These are phyloP conservation scores for Embiotoca jacksoni DNA, from an alignment of 2,113 vertebrate species.

Conservation along the genomic window DNA sequence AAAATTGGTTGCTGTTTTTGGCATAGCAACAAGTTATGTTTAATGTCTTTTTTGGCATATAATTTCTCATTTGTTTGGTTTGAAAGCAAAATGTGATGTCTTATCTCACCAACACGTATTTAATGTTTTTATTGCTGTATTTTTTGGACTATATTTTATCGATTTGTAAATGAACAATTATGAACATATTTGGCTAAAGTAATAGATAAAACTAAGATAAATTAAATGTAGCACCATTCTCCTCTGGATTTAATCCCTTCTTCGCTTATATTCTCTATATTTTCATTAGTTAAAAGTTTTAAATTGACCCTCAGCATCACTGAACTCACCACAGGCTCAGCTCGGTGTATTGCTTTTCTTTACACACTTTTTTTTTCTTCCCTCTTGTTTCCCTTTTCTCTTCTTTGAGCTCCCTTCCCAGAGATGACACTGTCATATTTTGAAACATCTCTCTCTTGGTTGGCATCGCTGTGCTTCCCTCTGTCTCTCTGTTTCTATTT, in stretches of 20 bases:
- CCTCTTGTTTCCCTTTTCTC: conserved; percentile 15
- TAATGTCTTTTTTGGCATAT: conserved; percentile 18
- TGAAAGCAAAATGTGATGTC: conserved; percentile 14
- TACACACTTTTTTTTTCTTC: conserved; percentile 7
- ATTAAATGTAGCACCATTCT: not conserved
- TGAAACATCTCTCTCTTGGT: conserved; percentile 84
- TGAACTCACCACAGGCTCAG: conserved; percentile 21
- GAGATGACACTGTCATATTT: conserved; percentile 85
- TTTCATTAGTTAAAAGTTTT: not conserved
- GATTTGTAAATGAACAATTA: conserved; percentile 3
- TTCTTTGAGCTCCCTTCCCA: conserved; percentile 60
- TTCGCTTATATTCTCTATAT: not conserved
- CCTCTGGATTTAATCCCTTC: not conserved
- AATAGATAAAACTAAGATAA: not conserved
- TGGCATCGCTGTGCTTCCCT: conserved; percentile 79
- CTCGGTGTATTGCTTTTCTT: conserved; percentile 13
- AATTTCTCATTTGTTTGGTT: conserved; percentile 29
- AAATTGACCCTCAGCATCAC: conserved; percentile 24
- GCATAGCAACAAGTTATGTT: conserved; percentile 24
- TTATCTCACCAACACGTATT: not conserved
- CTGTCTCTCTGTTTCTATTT: conserved; percentile 82
- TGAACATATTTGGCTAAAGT: not conserved
- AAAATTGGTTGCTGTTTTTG: conserved; percentile 33
- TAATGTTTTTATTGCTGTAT: not conserved
- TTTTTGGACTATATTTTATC: conserved; percentile 5